A percentile compares a stretch with the other conserved stretches of the same genome.
phyloP scores from a whole-genome alignment of 2,113 vertebrate genomes.

The Neolamprologus cancellatus region DNA sequence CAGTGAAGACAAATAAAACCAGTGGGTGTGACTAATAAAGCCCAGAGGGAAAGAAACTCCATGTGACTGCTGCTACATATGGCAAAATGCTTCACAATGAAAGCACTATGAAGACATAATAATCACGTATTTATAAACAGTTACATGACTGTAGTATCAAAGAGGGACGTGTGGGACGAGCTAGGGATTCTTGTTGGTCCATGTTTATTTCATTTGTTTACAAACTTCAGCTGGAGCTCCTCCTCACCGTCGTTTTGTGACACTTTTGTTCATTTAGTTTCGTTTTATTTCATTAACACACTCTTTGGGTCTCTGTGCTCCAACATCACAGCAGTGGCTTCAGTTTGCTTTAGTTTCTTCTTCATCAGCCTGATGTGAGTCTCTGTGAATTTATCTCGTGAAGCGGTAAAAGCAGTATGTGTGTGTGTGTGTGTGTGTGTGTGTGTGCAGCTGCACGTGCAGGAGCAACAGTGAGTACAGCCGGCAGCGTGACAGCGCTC shows the following conservation, averaged over 20 bases:
- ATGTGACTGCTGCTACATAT: neutral
- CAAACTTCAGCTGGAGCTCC: neutral
- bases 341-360: neutral
- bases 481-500: conserved; percentile 1
- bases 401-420: neutral
- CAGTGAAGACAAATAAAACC: neutral
- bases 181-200: neutral
- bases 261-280: neutral
- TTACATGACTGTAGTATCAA: neutral
- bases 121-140: neutral
- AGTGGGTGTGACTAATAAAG: neutral
- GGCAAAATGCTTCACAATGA: neutral
- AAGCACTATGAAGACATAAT: neutral
- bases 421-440: neutral
- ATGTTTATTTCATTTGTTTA: neutral
- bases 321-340: neutral
- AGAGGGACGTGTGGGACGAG: neutral
- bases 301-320: neutral
- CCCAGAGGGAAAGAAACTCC: neutral
- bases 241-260: accelerated
- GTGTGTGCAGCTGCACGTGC: neutral
- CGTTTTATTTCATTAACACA: neutral
- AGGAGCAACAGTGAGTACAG: neutral
- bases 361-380: neutral
- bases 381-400: neutral